These are phyloP conservation scores for Chloroceryle amazona DNA, from an alignment of 2,797 vertebrate genomes.

Conservation along the genomic window DNA sequence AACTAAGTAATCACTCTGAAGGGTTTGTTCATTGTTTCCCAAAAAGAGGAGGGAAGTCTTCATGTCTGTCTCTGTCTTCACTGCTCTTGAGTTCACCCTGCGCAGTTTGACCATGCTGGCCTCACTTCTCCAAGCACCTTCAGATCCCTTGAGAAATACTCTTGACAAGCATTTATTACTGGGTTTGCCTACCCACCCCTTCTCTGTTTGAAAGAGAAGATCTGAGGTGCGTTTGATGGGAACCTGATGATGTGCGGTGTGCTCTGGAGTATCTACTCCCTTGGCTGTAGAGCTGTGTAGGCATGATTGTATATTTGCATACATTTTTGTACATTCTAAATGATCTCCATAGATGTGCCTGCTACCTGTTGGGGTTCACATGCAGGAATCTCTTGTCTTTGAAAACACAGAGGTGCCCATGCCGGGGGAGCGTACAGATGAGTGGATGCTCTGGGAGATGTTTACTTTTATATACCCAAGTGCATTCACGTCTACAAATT, in stretches of 20 bases:
- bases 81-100: not conserved
- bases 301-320: not conserved
- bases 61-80: not conserved
- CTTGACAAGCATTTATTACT: slow-evolving; percentile 19
- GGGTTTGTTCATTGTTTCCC: slow-evolving; percentile 22
- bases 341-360: not conserved
- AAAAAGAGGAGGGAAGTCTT: slow-evolving; percentile 7
- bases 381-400: not conserved
- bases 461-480: not conserved
- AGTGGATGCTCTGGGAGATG: not conserved
- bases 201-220: not conserved
- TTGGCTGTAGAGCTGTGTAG: not conserved
- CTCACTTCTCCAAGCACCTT: not conserved
- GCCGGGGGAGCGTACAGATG: not conserved
- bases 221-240: not conserved
- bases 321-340: not conserved
- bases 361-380: not conserved
- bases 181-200: not conserved
- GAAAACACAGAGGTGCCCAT: not conserved
- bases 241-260: not conserved
- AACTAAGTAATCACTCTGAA: slow-evolving; percentile 29
- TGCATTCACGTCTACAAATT: not conserved
- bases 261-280: not conserved
- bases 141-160: not conserved
- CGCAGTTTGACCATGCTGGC: not conserved